phyloP scores from a whole-genome alignment of 2,888 invertebrate species.

The Sinohyriopsis cumingii region DNA sequence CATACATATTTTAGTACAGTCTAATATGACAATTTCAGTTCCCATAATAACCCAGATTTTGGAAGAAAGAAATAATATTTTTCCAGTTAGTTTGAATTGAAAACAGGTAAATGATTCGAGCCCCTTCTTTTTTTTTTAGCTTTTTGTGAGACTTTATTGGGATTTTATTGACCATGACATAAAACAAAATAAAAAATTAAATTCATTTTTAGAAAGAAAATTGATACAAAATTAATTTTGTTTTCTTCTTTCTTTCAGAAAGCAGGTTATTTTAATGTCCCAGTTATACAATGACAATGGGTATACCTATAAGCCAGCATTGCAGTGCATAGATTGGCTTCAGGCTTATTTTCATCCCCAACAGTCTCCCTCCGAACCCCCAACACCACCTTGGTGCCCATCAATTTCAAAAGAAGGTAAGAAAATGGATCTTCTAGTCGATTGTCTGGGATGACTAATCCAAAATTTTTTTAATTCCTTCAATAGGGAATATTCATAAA shows the following conservation, averaged over 20 bases:
- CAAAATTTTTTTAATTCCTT: too few relatives aligned
- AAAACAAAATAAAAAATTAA: not conserved
- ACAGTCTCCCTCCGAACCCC: slow-evolving; percentile 7
- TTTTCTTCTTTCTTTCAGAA: slow-evolving; percentile 22
- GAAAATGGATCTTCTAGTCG: not conserved
- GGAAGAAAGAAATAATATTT: too few relatives aligned
- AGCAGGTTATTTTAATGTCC: slow-evolving; percentile 42
- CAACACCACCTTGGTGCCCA: slow-evolving; percentile 48
- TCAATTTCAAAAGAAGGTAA: slow-evolving; percentile 50
- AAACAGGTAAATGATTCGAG: too few relatives aligned
- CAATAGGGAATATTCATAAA: too few relatives aligned
- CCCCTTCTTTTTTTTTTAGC: too few relatives aligned
- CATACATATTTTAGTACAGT: too few relatives aligned
- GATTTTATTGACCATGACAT: not conserved
- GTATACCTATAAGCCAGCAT: slow-evolving; percentile 60
- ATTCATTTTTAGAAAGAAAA: not conserved
- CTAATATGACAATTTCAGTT: too few relatives aligned
- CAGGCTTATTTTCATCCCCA: slow-evolving; percentile 50
- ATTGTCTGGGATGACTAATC: not conserved
- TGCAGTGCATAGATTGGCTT: slow-evolving; percentile 59
- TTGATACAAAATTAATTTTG: not conserved
- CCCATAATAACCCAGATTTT: too few relatives aligned
- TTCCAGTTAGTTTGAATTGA: too few relatives aligned
- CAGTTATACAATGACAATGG: slow-evolving; percentile 60
- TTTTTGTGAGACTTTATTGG: too few relatives aligned